These are phyloP conservation scores for Reinhardtius hippoglossoides DNA, from an alignment of 2,113 vertebrate genomes.

Conservation along the genomic window DNA sequence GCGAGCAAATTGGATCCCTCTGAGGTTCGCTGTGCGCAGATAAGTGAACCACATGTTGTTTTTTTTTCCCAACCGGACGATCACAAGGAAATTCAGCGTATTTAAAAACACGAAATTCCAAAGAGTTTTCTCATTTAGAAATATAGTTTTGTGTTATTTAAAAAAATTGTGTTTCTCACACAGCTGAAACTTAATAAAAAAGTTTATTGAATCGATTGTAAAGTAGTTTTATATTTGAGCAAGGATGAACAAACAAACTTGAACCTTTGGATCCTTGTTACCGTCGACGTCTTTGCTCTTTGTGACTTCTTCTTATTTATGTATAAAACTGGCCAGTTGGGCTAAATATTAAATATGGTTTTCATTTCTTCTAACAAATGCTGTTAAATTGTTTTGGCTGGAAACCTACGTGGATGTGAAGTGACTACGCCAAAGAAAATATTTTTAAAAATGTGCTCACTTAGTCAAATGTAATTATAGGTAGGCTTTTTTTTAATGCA, in stretches of 20 bases:
- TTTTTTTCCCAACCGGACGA: background rate
- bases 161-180: no score
- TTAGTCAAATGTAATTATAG: background rate
- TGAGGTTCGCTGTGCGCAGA: background rate
- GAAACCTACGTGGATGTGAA: background rate
- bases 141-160: no score
- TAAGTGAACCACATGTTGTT: background rate
- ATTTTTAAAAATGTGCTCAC: no score
- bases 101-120: background rate
- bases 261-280: background rate
- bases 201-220: no score
- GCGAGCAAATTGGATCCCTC: constrained; percentile 1
- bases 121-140: no score
- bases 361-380: no score
- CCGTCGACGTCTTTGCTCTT: background rate
- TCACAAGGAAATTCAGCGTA: background rate
- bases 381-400: background rate
- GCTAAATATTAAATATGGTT: no score
- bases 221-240: background rate
- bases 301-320: background rate
- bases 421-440: background rate
- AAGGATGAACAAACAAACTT: background rate
- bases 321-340: no score
- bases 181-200: background rate
- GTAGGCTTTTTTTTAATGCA: no score